Evolutionary conservation across 2,797 vertebrate genomes (phyloP).

Genomic region (Sardinella longiceps): DNA sequence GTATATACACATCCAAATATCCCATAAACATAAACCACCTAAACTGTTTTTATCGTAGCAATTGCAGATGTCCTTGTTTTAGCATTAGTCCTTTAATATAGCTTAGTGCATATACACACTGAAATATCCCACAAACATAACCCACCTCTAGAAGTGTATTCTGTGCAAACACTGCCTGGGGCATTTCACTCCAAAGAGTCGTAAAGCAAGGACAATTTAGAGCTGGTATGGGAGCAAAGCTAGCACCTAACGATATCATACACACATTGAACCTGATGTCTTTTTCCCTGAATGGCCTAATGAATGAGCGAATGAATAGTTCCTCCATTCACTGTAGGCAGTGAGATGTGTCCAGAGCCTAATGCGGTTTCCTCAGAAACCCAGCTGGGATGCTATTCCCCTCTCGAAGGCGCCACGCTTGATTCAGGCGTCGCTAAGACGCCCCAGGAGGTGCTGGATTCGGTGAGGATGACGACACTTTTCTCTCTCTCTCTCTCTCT

Average conservation of each 20-base stretch:
- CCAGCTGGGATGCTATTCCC: neutral
- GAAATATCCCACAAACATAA: neutral
- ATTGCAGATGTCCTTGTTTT: neutral
- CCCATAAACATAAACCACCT: neutral
- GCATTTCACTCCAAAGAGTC: neutral
- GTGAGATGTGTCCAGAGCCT: neutral
- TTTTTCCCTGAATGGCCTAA: conserved; percentile 2
- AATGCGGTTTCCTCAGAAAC: neutral
- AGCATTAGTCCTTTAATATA: neutral
- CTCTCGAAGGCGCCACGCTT: neutral
- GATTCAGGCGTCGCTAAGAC: neutral
- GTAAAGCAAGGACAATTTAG: conserved; percentile 8
- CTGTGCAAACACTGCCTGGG: neutral
- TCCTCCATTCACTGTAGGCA: neutral
- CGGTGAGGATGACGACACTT: neutral
- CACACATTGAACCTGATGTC: neutral
- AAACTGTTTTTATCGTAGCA: neutral
- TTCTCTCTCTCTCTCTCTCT: no score
- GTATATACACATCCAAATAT: neutral
- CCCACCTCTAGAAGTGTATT: neutral
- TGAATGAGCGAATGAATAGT: neutral
- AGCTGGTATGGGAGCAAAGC: neutral
- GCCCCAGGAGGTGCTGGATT: neutral
- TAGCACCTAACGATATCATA: neutral
- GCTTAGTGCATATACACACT: neutral